Percentiles rank a stretch among this genome's conserved stretches.
phyloP scores from a whole-genome alignment of 2,113 vertebrate genomes.

The Acanthochromis polyacanthus region DNA sequence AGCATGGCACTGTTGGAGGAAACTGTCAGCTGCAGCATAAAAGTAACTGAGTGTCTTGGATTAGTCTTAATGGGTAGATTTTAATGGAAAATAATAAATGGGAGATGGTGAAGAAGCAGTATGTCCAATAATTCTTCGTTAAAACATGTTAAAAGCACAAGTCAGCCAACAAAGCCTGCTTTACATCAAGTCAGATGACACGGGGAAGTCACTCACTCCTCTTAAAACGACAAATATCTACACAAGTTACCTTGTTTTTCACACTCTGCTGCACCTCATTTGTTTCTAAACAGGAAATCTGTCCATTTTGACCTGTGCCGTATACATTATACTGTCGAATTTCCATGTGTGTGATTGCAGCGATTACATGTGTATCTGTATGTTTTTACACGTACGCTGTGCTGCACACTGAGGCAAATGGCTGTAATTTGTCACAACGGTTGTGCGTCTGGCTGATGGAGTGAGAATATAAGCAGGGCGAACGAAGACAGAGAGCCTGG shows the following conservation, averaged over 20 bases:
- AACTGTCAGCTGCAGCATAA: not conserved
- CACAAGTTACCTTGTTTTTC: not conserved
- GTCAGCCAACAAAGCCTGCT: not conserved
- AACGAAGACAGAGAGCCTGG: conserved; percentile 55
- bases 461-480: conserved; percentile 48
- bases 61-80: not conserved
- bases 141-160: not conserved
- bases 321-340: not conserved
- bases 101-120: not conserved
- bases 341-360: conserved; percentile 13
- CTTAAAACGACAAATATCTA: not conserved
- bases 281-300: not conserved
- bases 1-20: not conserved
- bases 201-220: not conserved
- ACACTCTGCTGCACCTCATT: not conserved
- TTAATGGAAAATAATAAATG: not conserved
- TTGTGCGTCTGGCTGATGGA: conserved; percentile 56
- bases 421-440: conserved; percentile 63
- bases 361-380: conserved; percentile 21
- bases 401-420: conserved; percentile 46
- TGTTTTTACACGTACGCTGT: conserved; percentile 14
- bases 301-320: not conserved
- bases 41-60: not conserved
- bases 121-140: not conserved
- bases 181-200: not conserved